Evolutionary conservation across 2,888 invertebrate genomes (phyloP).

Genomic region (Sesia bembeciformis): DNA sequence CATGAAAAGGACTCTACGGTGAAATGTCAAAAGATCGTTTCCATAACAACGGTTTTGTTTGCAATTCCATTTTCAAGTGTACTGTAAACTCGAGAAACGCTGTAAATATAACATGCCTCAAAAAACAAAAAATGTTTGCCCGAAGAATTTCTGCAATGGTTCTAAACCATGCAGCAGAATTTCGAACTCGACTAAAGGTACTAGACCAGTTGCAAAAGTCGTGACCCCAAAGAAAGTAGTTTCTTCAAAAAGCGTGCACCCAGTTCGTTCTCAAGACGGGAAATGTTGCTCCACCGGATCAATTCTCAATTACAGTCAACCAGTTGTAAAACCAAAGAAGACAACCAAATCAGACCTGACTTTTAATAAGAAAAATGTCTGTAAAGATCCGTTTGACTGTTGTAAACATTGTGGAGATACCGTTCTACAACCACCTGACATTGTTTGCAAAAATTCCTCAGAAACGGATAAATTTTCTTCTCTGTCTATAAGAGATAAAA

Average conservation of each 20-base stretch:
- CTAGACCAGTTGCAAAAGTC: conserved; percentile 7
- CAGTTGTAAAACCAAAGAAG: conserved; percentile 17
- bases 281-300: conserved; percentile 37
- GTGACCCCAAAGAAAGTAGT: conserved; percentile 31
- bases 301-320: conserved; percentile 12
- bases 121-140: background rate
- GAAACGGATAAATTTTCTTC: background rate
- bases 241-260: conserved; percentile 22
- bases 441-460: too few relatives aligned
- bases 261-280: conserved; percentile 15
- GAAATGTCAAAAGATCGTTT: too few relatives aligned
- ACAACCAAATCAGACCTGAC: conserved; percentile 41
- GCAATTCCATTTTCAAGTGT: too few relatives aligned
- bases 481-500: background rate
- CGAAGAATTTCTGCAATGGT: conserved; percentile 13
- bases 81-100: too few relatives aligned
- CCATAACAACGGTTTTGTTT: too few relatives aligned
- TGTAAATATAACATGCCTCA: background rate
- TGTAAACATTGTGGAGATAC: conserved; percentile 41
- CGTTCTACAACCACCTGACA: background rate
- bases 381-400: conserved; percentile 10
- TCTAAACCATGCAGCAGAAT: conserved; percentile 1
- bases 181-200: background rate
- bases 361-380: conserved; percentile 16
- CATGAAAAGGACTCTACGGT: too few relatives aligned